Conservation (phyloP, 2,113 vertebrate species). For the Catharus bicknelli region DNA sequence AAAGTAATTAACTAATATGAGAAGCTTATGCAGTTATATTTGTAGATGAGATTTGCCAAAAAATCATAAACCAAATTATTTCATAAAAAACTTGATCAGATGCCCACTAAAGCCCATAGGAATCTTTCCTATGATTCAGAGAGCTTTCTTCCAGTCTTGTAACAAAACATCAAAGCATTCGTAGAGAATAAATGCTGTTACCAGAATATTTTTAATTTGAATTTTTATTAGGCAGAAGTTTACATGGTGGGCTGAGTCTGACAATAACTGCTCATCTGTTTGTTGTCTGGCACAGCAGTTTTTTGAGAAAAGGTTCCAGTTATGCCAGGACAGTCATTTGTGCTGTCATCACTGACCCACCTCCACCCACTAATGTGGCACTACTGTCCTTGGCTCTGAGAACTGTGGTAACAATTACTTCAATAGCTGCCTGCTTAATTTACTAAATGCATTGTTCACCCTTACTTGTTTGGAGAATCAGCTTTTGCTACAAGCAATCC, state of each 20-base stretch:
- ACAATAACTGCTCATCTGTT: not conserved
- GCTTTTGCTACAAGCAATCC: not conserved
- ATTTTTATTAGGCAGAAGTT: not conserved
- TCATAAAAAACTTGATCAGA: not conserved
- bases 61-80: not conserved
- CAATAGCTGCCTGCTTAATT: not conserved
- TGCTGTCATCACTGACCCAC: not conserved
- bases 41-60: not conserved
- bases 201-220: not conserved
- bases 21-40: not conserved
- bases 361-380: accelerated
- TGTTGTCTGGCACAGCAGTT: not conserved
- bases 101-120: not conserved
- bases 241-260: not conserved
- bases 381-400: not conserved
- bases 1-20: not conserved
- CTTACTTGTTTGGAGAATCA: not conserved
- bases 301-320: not conserved
- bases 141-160: not conserved
- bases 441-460: not conserved
- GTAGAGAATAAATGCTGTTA: not conserved
- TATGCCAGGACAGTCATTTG: not conserved
- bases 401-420: not conserved
- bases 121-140: not conserved
- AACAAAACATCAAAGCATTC: not conserved